A percentile compares a stretch with the other conserved stretches of the same genome.
Evolutionary conservation across 2,113 vertebrate species (phyloP).

Genomic region (Anser cygnoides): DNA sequence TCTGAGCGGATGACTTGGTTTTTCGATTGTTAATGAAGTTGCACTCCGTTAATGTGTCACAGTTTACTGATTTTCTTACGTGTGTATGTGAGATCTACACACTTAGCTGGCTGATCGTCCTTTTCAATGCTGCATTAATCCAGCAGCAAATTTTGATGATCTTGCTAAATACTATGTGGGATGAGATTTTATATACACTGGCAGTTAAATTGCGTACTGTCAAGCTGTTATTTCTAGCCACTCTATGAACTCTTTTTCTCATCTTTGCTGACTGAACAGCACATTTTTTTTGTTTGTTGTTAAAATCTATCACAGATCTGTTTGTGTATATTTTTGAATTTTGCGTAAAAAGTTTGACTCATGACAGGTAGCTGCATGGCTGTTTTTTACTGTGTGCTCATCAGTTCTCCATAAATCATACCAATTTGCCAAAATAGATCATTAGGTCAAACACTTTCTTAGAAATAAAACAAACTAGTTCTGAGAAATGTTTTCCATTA

Average conservation of each 20-base stretch:
- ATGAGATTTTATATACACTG: constrained; percentile 2
- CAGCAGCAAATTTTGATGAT: not conserved
- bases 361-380: not conserved
- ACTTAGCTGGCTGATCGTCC: not conserved
- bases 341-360: not conserved
- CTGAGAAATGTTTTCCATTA: constrained; percentile 6
- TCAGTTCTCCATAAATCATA: not conserved
- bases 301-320: not conserved
- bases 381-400: not conserved
- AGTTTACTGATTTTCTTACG: not conserved
- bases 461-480: constrained; percentile 26
- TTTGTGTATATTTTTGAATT: constrained; percentile 10
- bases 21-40: not conserved
- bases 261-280: not conserved
- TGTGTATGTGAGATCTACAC: not conserved
- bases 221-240: not conserved
- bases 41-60: not conserved
- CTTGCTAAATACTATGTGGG: constrained; percentile 16
- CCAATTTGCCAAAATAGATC: not conserved
- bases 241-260: not conserved
- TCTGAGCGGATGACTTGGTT: not conserved
- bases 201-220: constrained; percentile 10
- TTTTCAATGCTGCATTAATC: not conserved
- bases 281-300: not conserved
- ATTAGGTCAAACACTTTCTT: not conserved